Evolutionary conservation across 53 echinoderm and acorn worm genomes (phyloP), one percentile per base, ranked within the genome.

Genomic region (Zoroaster sp.): DNA sequence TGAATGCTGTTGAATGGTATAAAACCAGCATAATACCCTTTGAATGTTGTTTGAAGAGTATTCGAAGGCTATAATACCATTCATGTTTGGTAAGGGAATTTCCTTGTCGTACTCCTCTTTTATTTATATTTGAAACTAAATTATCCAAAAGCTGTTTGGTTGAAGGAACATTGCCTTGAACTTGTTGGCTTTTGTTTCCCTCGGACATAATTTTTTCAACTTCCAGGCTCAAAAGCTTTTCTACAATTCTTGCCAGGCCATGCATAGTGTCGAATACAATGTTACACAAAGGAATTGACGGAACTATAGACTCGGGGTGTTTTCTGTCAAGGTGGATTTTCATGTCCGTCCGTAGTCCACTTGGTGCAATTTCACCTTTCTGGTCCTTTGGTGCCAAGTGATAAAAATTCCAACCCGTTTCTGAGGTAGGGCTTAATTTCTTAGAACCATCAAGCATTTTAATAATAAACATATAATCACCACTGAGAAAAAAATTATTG

Each of bases 321-420:
- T 73, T 15, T 17, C 92, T 53, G 28, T 92, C 87, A 1, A 92
- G 30, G 41, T 45, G 33, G 2, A 70, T 35, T 21, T 38, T 36
- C 28, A 92, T 18, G 37, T 87, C 92, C 1, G 87, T 92, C 23
- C 89, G 30, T 0, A 53, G 33, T 4, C 85, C 87, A 52, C 3
- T 55, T 0, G 65, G 23, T 4, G 86, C 71, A 55, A 77, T 70
- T 39, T 54, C 66, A 8, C 30, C 7, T 73, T 94, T 91, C 13
- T 87, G 40, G 15, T 74, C 77, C 47, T 75, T 88, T 31, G 35
- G 30, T 7, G 69, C 25, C 69, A 88, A 63, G 13, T 80, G 63
- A 44, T 88, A 94, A 25, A 94, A 80, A 28, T 92, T 89, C 94
- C 94, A 94, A 0, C 94, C 94, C 14, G 13, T 66, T 13, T 80